These are phyloP conservation scores for Thelaira solivaga DNA, from an alignment of 2,888 invertebrate species.

Conservation along the genomic window DNA sequence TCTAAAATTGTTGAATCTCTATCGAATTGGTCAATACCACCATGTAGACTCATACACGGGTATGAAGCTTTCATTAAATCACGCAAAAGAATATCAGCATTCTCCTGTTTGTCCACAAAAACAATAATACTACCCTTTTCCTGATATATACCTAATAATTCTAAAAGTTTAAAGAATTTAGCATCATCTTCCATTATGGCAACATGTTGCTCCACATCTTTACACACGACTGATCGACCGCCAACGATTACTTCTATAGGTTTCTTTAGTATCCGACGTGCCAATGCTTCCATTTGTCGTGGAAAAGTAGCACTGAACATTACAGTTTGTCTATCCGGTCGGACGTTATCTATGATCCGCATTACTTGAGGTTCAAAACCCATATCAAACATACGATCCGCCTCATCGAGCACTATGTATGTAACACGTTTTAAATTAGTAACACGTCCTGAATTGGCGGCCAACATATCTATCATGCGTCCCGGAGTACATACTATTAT, in stretches of 20 bases:
- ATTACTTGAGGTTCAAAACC: conserved; percentile 91
- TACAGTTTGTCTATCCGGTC: conserved; percentile 98
- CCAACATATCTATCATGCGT: conserved; percentile 99
- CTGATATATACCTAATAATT: conserved; percentile 96
- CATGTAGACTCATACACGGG: conserved; percentile 97
- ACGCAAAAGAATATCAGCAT: conserved; percentile 93
- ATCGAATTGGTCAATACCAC: conserved; percentile 99
- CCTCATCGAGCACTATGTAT: conserved; percentile 98
- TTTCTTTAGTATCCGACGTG: conserved; percentile 92
- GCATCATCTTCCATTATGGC: conserved; percentile 96
- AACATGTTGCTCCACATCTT: conserved; percentile 97
- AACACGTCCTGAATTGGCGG: conserved; percentile 97
- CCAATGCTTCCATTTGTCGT: conserved; percentile 98
- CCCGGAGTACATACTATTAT: conserved; percentile 99
- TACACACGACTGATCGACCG: conserved; percentile 97
- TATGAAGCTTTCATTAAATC: conserved; percentile 98
- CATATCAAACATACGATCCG: conserved; percentile 99
- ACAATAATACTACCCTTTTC: conserved; percentile 94
- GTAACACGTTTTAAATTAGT: conserved; percentile 98
- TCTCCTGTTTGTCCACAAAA: conserved; percentile 99
- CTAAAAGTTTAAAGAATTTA: conserved; percentile 97
- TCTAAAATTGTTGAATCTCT: conserved; percentile 98
- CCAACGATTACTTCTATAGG: conserved; percentile 99
- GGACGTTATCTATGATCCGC: conserved; percentile 97
- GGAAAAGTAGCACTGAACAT: conserved; percentile 99